Conservation (phyloP, 2,797 vertebrate species). For the Botia almorhae region DNA sequence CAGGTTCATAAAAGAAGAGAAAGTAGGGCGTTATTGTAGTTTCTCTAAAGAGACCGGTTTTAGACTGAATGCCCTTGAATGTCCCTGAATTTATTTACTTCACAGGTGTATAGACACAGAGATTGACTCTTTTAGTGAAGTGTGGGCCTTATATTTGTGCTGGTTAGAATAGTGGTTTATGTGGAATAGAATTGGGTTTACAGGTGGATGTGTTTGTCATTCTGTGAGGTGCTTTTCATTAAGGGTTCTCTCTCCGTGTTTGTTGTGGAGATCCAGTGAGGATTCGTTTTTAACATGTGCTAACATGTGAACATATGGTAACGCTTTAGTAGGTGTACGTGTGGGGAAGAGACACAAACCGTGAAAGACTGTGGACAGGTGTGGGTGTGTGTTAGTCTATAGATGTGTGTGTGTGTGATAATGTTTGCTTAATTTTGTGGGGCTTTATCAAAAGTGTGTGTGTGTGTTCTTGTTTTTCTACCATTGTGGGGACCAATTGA, state of each 20-base stretch:
- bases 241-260: background rate
- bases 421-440: conserved; percentile 41
- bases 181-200: background rate
- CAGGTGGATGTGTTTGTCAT: background rate
- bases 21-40: background rate
- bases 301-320: conserved; percentile 10
- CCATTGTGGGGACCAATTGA: too few species aligned
- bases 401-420: background rate
- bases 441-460: background rate
- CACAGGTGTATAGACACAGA: background rate
- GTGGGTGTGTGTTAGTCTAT: conserved; percentile 12
- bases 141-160: background rate
- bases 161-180: background rate
- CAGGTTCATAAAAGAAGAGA: background rate
- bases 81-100: background rate
- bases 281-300: conserved; percentile 7
- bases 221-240: background rate
- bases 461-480: background rate
- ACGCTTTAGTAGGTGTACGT: conserved; percentile 11
- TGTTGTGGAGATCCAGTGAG: conserved; percentile 19
- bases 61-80: background rate
- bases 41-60: background rate
- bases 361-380: conserved; percentile 15
- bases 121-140: too few species aligned
- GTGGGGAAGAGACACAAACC: conserved; percentile 19